Conservation (phyloP, 30 jellyfish, hydroid and myxozoan genomes). For the Hydractinia echinata region DNA sequence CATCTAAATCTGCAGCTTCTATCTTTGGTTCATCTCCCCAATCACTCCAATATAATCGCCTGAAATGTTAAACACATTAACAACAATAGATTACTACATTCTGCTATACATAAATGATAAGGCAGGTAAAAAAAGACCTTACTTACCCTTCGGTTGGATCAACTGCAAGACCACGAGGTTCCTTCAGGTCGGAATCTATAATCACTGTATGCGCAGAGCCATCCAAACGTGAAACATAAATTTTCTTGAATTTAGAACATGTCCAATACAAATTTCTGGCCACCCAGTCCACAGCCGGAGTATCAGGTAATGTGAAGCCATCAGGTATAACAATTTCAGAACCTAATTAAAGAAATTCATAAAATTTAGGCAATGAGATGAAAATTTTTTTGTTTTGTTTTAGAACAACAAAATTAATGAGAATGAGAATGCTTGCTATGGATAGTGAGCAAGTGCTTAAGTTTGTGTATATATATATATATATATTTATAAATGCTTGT, state of each 20-base stretch:
- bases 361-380: too few relatives aligned
- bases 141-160: slow-evolving; percentile 83
- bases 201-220: slow-evolving; percentile 50
- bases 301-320: slow-evolving; percentile 36
- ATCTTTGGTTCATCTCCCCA: slow-evolving; percentile 74
- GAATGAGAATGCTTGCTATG: too few relatives aligned
- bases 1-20: slow-evolving; percentile 85
- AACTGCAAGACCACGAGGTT: slow-evolving; percentile 86
- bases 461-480: too few relatives aligned
- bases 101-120: neutral
- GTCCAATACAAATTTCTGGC: slow-evolving; percentile 93
- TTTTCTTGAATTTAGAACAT: slow-evolving; percentile 65
- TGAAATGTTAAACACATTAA: slow-evolving; percentile 13
- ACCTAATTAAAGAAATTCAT: slow-evolving; percentile 4
- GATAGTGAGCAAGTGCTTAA: too few relatives aligned
- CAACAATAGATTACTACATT: neutral
- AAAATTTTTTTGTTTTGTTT: too few relatives aligned
- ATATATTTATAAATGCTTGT: too few relatives aligned
- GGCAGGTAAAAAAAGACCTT: neutral
- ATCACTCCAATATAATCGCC: slow-evolving; percentile 79
- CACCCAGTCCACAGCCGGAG: slow-evolving; percentile 80
- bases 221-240: slow-evolving; percentile 70
- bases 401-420: too few relatives aligned
- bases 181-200: slow-evolving; percentile 33
- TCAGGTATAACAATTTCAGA: slow-evolving; percentile 27